A percentile compares a stretch with the other conserved stretches of the same genome.
Evolutionary conservation across 1,140 invertebrate species (phyloP).

Genomic region (Copidosoma floridanum): DNA sequence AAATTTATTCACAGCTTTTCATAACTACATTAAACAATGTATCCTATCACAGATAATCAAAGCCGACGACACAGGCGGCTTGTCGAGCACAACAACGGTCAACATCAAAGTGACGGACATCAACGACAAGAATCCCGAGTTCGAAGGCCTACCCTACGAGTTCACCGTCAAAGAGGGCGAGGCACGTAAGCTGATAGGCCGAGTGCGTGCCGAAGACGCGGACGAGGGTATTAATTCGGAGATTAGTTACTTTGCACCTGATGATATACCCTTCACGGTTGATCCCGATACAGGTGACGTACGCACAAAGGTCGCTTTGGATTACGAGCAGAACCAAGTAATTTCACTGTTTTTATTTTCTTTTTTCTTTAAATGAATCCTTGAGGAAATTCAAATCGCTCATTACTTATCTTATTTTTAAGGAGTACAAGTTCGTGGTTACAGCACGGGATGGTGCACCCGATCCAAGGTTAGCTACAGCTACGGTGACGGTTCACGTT

Average conservation of each 20-base stretch:
- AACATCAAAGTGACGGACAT: constrained; percentile 88
- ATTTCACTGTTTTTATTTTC: constrained; percentile 30
- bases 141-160: constrained; percentile 73
- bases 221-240: constrained; percentile 71
- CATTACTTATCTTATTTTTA: constrained; percentile 30
- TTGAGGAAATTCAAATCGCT: background rate
- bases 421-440: constrained; percentile 80
- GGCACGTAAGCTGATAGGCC: constrained; percentile 67
- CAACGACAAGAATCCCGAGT: constrained; percentile 86
- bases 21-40: no score
- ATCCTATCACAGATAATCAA: constrained; percentile 68
- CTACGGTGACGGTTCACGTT: constrained; percentile 78
- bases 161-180: constrained; percentile 82
- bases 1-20: no score
- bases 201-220: constrained; percentile 78
- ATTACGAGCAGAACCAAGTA: constrained; percentile 81
- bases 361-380: background rate
- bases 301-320: constrained; percentile 70
- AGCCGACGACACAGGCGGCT: constrained; percentile 81
- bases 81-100: constrained; percentile 78
- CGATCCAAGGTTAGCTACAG: constrained; percentile 81
- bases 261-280: constrained; percentile 75
- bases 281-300: constrained; percentile 79
- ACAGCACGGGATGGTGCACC: constrained; percentile 84
- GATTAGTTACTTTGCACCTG: constrained; percentile 70